Conservation (phyloP, 2,113 vertebrate species). For the Xiphorhynchus elegans region DNA sequence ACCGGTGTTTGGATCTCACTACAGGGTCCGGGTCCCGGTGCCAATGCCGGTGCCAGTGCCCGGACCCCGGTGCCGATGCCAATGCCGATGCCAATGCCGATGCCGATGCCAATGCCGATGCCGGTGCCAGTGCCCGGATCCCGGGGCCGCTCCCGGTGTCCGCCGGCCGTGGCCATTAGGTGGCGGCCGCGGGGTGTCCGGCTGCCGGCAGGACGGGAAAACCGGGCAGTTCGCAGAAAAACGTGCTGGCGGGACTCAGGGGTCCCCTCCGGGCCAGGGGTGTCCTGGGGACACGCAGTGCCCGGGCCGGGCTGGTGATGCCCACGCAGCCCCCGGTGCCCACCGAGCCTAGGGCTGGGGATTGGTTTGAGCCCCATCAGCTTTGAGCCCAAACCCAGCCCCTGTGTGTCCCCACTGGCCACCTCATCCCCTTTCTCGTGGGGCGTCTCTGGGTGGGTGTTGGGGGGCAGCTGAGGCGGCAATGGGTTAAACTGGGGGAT, state of each 20-base stretch:
- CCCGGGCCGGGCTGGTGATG: neutral
- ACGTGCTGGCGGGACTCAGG: neutral
- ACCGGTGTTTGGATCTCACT: too few relatives aligned
- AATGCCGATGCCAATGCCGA: neutral
- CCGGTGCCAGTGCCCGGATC: too few relatives aligned
- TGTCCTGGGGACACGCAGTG: neutral
- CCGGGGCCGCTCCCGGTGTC: neutral
- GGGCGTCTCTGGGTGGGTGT: neutral
- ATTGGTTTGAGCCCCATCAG: neutral
- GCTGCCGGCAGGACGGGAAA: neutral
- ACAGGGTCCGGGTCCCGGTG: neutral
- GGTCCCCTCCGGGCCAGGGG: neutral
- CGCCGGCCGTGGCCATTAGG: neutral
- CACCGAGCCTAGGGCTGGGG: neutral
- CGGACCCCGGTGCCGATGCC: neutral
- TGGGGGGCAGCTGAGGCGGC: neutral
- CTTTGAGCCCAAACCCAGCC: neutral
- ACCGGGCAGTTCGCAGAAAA: neutral
- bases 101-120: neutral
- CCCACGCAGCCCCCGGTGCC: too few relatives aligned
- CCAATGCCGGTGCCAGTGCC: neutral
- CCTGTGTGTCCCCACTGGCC: accelerated
- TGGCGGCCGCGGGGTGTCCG: conserved; percentile 24
- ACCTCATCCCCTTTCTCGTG: neutral
- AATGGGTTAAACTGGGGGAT: neutral